Percentiles rank a stretch among this genome's conserved stretches.
phyloP scores from a whole-genome alignment of 2,888 invertebrate species.

The Caenorhabditis sp. region DNA sequence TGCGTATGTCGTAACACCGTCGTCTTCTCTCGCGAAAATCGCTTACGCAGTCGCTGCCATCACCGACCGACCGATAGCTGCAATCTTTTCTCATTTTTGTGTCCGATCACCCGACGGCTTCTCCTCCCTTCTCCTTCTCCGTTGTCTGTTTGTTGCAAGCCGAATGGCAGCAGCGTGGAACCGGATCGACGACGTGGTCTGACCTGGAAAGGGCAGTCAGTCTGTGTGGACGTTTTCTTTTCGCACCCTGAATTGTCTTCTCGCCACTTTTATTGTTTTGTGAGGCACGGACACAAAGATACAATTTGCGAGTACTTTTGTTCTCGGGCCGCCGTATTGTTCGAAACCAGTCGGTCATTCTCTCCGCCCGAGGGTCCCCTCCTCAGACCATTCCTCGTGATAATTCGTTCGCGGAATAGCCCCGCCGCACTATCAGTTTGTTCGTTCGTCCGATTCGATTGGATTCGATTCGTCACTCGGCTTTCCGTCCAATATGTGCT shows the following conservation, averaged over 20 bases:
- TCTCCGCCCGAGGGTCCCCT: slow-evolving; percentile 1
- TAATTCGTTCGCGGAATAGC: slow-evolving; percentile 34
- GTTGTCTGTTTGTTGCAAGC: slow-evolving; percentile 28
- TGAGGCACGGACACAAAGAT: slow-evolving; percentile 24
- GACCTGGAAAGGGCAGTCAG: slow-evolving; percentile 37
- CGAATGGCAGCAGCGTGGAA: slow-evolving; percentile 25
- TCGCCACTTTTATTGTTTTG: slow-evolving; percentile 29
- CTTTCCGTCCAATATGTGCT: background rate
- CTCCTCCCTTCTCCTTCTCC: slow-evolving; percentile 11
- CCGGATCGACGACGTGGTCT: slow-evolving; percentile 13
- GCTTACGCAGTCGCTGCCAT: slow-evolving; percentile 31
- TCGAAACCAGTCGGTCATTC: slow-evolving; percentile 46
- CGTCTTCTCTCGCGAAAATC: slow-evolving; percentile 37
- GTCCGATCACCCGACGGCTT: background rate
- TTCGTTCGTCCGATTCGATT: slow-evolving; percentile 1
- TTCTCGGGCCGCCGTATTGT: slow-evolving; percentile 21
- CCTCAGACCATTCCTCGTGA: slow-evolving; percentile 10
- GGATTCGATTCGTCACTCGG: background rate
- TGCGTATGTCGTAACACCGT: slow-evolving; percentile 50
- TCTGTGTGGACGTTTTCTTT: slow-evolving; percentile 15
- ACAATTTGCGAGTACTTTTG: slow-evolving; percentile 45
- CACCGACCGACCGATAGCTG: slow-evolving; percentile 9
- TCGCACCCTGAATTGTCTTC: background rate
- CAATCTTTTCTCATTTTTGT: slow-evolving; percentile 24
- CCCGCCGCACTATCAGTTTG: background rate